phyloP scores from a whole-genome alignment of 2,888 invertebrate species.

The Graphium colonna region DNA sequence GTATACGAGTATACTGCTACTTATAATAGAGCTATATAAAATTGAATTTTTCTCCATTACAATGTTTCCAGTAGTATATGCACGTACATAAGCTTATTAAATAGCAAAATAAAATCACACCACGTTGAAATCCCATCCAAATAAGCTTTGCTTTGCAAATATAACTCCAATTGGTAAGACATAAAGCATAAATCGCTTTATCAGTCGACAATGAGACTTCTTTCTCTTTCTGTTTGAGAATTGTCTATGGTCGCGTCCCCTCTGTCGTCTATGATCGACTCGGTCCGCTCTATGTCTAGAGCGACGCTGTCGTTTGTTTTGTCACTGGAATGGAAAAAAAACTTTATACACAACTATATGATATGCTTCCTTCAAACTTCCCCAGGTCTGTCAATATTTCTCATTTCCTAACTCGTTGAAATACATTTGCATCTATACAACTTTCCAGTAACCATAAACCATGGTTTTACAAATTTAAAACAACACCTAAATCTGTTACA shows the following conservation, averaged over 20 bases:
- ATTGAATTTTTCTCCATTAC: too few relatives aligned
- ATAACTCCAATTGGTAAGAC: conserved; percentile 9
- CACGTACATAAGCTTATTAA: conserved; percentile 7
- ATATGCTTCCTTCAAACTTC: too few relatives aligned
- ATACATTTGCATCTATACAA: too few relatives aligned
- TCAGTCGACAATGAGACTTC: conserved; percentile 53
- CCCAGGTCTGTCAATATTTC: too few relatives aligned
- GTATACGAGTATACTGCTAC: too few relatives aligned
- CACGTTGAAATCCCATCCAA: conserved; percentile 10
- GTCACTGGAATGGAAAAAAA: conserved; percentile 39
- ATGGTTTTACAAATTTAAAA: too few relatives aligned
- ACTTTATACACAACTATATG: too few relatives aligned
- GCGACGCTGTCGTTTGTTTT: conserved; percentile 47
- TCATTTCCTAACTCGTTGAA: too few relatives aligned
- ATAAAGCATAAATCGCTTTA: conserved; percentile 27
- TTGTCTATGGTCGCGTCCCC: conserved; percentile 28
- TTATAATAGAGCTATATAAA: too few relatives aligned
- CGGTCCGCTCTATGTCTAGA: conserved; percentile 61
- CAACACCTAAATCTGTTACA: too few relatives aligned
- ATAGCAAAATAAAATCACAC: conserved; percentile 15
- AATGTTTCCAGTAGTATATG: not conserved
- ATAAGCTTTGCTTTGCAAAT: conserved; percentile 25
- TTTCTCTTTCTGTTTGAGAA: conserved; percentile 26
- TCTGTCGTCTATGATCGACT: conserved; percentile 57
- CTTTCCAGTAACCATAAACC: too few relatives aligned